phyloP scores from a whole-genome alignment of 2,888 invertebrate species.

The Baccha elongata region DNA sequence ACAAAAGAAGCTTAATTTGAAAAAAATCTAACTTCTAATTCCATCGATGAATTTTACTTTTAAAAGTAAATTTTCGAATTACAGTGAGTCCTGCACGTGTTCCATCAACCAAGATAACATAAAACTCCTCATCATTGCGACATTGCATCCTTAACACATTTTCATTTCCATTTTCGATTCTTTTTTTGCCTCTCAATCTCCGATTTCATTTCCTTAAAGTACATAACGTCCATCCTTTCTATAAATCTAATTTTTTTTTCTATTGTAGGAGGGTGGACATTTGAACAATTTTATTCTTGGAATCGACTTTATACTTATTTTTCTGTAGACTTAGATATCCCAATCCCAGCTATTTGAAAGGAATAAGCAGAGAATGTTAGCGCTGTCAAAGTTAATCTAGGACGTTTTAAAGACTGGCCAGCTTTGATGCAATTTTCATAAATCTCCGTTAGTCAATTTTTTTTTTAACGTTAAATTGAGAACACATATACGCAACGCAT shows the following conservation, averaged over 20 bases:
- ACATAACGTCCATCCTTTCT: conserved; percentile 26
- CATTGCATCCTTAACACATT: conserved; percentile 25
- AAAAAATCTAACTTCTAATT: not conserved
- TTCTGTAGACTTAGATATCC: conserved; percentile 1
- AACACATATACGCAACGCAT: not conserved
- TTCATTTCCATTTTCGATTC: conserved; percentile 57
- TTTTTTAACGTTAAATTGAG: conserved; percentile 10
- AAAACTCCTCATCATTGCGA: conserved; percentile 27
- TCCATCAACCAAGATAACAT: not conserved
- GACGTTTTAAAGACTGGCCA: conserved; percentile 38
- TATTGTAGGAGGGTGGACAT: too few species aligned
- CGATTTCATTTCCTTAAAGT: conserved; percentile 56
- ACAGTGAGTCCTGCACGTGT: conserved; percentile 9
- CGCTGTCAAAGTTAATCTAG: conserved; percentile 49
- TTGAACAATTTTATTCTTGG: conserved; percentile 31
- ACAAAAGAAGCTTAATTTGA: too few species aligned
- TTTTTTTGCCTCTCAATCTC: conserved; percentile 44
- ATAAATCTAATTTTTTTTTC: conserved; percentile 50
- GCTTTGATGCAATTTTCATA: conserved; percentile 60
- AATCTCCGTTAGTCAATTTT: conserved; percentile 49
- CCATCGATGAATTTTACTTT: not conserved
- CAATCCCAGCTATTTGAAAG: conserved; percentile 25
- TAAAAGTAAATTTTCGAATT: not conserved
- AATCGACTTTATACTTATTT: conserved; percentile 8
- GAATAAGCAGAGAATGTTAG: conserved; percentile 42